Percentiles rank a stretch among this genome's conserved stretches.
Evolutionary conservation across 1,140 invertebrate genomes (phyloP).

Genomic region (Micrasema minimum): DNA sequence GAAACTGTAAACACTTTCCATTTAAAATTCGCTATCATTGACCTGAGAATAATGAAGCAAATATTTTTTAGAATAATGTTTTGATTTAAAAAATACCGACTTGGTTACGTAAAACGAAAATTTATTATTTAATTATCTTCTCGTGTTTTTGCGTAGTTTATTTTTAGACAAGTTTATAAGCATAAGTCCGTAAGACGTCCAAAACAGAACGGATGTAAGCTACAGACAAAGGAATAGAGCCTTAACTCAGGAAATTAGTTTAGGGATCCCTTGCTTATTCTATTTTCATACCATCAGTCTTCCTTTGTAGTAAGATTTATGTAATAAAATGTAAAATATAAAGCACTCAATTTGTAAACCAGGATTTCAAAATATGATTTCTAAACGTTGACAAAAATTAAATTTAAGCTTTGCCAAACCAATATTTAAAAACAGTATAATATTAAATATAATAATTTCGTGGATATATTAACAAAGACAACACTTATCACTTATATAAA

Average conservation of each 20-base stretch:
- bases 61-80: too few relatives aligned
- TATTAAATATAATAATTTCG: not conserved
- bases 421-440: not conserved
- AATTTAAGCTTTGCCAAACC: not conserved
- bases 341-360: not conserved
- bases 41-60: too few relatives aligned
- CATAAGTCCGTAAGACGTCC: too few relatives aligned
- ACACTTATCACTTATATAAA: too few relatives aligned
- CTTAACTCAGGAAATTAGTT: slow-evolving; percentile 17
- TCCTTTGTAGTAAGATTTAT: not conserved
- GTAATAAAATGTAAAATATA: not conserved
- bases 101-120: too few relatives aligned
- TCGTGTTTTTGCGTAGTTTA: too few relatives aligned
- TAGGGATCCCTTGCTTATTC: not conserved
- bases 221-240: slow-evolving; percentile 5
- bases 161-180: too few relatives aligned
- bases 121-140: too few relatives aligned
- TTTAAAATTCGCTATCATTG: too few relatives aligned
- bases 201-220: slow-evolving; percentile 15
- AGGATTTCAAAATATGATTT: not conserved
- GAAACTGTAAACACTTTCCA: too few relatives aligned
- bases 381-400: not conserved
- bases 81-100: too few relatives aligned
- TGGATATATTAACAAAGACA: not conserved
- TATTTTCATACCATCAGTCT: slow-evolving; percentile 1